Conservation (phyloP, 2,888 invertebrate species). For the Chorisops tibialis region DNA sequence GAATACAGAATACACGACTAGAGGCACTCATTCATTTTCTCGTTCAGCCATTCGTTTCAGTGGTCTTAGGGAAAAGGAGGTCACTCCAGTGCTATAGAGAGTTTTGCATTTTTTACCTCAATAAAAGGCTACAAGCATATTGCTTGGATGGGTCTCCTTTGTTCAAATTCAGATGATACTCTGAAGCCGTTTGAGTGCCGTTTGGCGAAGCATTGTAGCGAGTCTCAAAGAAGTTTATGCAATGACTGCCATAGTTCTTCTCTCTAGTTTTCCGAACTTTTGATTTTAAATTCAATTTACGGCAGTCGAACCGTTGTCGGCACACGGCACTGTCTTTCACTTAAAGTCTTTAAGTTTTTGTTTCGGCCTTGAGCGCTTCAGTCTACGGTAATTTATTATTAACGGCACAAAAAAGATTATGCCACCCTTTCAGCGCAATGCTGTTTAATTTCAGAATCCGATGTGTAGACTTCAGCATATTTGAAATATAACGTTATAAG, state of each 20-base stretch:
- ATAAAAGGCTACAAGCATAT: neutral
- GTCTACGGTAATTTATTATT: too few species aligned
- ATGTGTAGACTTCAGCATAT: too few species aligned
- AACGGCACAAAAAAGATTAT: too few species aligned
- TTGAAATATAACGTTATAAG: too few species aligned
- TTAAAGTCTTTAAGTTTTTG: constrained; percentile 14
- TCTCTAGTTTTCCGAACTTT: constrained; percentile 5
- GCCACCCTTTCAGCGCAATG: too few species aligned
- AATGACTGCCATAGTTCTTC: too few species aligned
- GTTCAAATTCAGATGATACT: neutral
- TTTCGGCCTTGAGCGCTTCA: neutral
- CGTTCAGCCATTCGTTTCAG: constrained; percentile 14
- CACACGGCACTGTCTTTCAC: constrained; percentile 3
- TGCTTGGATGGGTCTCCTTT: constrained; percentile 5
- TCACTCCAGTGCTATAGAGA: neutral
- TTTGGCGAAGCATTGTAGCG: too few species aligned
- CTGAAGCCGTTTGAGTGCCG: too few species aligned
- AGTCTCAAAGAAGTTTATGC: too few species aligned
- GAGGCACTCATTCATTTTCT: constrained; percentile 24
- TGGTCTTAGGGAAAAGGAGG: constrained; percentile 1
- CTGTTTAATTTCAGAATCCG: too few species aligned
- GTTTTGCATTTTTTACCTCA: neutral
- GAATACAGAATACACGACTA: constrained; percentile 22
- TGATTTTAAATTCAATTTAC: constrained; percentile 18
- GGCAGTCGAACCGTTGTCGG: neutral